Percentiles rank a stretch among this genome's conserved stretches.
Conservation (phyloP, 2,113 vertebrate species). For the Silurus meridionalis region DNA sequence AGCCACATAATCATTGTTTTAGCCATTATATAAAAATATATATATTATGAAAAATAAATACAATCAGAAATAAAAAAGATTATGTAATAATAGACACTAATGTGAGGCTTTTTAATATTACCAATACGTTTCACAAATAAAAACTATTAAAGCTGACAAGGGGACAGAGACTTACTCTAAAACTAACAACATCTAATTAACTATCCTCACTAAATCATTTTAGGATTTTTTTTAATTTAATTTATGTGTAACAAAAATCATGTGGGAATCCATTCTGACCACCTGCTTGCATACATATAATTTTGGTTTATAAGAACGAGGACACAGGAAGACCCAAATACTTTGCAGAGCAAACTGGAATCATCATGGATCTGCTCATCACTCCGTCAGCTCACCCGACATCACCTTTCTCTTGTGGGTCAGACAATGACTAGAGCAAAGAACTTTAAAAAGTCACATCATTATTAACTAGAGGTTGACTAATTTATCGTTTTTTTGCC, state of each 20-base stretch:
- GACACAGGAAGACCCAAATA: neutral
- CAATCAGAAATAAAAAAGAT: too few relatives aligned
- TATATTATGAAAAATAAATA: too few relatives aligned
- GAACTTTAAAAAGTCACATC: neutral
- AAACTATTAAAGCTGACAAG: neutral
- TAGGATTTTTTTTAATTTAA: neutral
- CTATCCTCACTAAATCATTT: neutral
- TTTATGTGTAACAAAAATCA: neutral
- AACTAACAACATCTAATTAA: neutral
- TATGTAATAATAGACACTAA: too few relatives aligned
- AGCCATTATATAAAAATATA: too few relatives aligned
- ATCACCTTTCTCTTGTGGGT: neutral
- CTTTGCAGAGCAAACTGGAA: neutral
- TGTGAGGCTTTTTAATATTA: too few relatives aligned
- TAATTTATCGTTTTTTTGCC: too few relatives aligned
- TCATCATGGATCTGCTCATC: neutral
- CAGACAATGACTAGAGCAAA: neutral
- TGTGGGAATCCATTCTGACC: neutral
- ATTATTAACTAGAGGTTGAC: neutral
- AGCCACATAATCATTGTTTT: too few relatives aligned
- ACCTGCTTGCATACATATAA: neutral
- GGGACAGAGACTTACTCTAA: neutral
- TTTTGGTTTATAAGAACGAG: neutral
- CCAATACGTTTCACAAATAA: neutral
- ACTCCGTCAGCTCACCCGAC: neutral